Base-by-base conservation (phyloP, 2,113 vertebrate species). In the Solea solea region DNA sequence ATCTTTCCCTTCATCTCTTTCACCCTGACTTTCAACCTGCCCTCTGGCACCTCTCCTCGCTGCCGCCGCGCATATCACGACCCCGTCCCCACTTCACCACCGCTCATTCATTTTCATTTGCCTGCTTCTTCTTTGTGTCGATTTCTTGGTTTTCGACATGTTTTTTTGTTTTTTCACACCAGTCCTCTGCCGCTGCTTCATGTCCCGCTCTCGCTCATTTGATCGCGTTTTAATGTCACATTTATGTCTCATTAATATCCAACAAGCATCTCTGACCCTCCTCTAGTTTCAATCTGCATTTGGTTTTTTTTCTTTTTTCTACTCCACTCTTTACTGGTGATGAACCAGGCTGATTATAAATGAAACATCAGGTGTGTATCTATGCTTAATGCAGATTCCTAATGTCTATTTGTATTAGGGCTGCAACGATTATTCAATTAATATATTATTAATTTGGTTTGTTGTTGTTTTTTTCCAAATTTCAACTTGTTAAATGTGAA, bases 191-290 rank as follows among this genome's bases (percentile, higher is more conserved):
- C 21, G 21, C 76, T 83, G 48, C 15, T 53, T 75, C 61, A 27
- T 76, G 66, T 68, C 76, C 50, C 73, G 4, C 59, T 28, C 70
- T 74, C 76, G 14, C 68, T 62, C 64, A 42, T 82, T 75, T 80
- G 70, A 88, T 83, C 78, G 69, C 74, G 78, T 78, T 89, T 87
- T 81, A 74, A 80, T 67, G 73, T 56, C 69, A 73, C 50, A 59
- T 78, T 86, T 72, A 76, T 66, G 76, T 78, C 82, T 85, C 85
- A 88, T 89, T 78, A 86, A 89, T 85, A 88, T 77, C 78, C 63
- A 53, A 83, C 64, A 56, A 64, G 72, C 45, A 73, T 74, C 72
- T 28, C 56, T 77, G 80, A 84, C 83, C 80, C 64, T 50, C 53
- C 69, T 79, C 81, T 63, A 55, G 59, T 81, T 83, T 65, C 44